These are phyloP conservation scores for Drosophila affinis DNA, from an alignment of 2,888 invertebrate genomes.

Conservation along the genomic window DNA sequence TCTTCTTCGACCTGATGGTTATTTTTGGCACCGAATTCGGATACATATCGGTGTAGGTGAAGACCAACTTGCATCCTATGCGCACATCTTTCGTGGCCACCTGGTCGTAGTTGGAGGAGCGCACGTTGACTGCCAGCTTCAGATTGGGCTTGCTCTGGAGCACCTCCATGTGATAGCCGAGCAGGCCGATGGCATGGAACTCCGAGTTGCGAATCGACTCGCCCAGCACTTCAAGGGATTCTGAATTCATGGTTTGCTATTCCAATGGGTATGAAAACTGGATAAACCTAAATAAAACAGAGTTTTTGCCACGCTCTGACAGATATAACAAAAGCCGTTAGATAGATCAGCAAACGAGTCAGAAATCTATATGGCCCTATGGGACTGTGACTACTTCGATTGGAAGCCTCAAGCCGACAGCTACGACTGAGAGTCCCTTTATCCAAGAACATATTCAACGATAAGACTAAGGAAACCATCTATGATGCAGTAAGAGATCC, in stretches of 20 bases:
- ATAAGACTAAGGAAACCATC: not conserved
- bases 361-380: not conserved
- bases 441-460: not conserved
- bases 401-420: not conserved
- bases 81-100: slow-evolving; percentile 7
- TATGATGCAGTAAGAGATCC: no score
- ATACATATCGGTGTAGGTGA: slow-evolving; percentile 31
- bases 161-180: slow-evolving; percentile 18
- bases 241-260: not conserved
- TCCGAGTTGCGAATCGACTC: slow-evolving; percentile 28
- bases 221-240: not conserved
- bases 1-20: slow-evolving; percentile 23
- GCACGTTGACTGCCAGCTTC: slow-evolving; percentile 16
- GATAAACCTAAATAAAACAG: not conserved
- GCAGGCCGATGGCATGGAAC: slow-evolving; percentile 20
- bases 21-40: slow-evolving; percentile 27
- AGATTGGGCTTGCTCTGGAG: not conserved
- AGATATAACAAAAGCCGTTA: not conserved
- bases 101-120: slow-evolving; percentile 2
- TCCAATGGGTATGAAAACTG: not conserved
- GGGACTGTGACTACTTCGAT: not conserved
- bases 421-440: not conserved
- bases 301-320: not conserved
- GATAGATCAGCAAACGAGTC: not conserved
- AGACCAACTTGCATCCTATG: slow-evolving; percentile 42